Evolutionary conservation across 2,888 invertebrate genomes (phyloP).

Genomic region (Monochamus alternatus): DNA sequence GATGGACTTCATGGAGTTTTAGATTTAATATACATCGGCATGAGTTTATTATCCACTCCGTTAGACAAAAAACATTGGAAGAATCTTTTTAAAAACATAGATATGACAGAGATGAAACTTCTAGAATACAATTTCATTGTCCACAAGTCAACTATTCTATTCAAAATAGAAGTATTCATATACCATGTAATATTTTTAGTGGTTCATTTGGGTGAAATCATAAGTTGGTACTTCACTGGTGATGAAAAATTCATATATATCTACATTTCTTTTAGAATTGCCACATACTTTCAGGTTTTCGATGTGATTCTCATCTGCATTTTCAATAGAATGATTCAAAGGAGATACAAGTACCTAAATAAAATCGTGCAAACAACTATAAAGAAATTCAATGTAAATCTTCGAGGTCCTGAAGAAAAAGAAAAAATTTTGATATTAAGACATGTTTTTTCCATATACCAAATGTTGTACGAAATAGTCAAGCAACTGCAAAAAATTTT

Average conservation of each 20-base stretch:
- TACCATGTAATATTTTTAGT: conserved; percentile 18
- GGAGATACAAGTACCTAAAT: conserved; percentile 19
- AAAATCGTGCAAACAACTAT: background rate
- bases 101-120: conserved; percentile 19
- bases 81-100: conserved; percentile 6
- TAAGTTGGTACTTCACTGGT: background rate
- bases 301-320: conserved; percentile 3
- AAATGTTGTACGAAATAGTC: conserved; percentile 31
- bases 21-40: conserved; percentile 24
- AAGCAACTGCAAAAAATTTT: conserved; percentile 37
- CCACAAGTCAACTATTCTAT: background rate
- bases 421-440: conserved; percentile 1
- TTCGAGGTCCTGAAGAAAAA: background rate
- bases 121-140: background rate
- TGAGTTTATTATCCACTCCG: conserved; percentile 23
- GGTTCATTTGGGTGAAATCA: background rate
- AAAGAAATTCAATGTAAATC: background rate
- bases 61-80: conserved; percentile 27
- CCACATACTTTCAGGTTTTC: conserved; percentile 25
- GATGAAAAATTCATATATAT: background rate
- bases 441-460: conserved; percentile 16
- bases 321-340: conserved; percentile 1
- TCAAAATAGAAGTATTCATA: background rate
- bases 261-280: conserved; percentile 18
- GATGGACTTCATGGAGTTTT: conserved; percentile 4